Base-by-base conservation (phyloP, 2,888 invertebrate species). In the Agrochola circellaris region DNA sequence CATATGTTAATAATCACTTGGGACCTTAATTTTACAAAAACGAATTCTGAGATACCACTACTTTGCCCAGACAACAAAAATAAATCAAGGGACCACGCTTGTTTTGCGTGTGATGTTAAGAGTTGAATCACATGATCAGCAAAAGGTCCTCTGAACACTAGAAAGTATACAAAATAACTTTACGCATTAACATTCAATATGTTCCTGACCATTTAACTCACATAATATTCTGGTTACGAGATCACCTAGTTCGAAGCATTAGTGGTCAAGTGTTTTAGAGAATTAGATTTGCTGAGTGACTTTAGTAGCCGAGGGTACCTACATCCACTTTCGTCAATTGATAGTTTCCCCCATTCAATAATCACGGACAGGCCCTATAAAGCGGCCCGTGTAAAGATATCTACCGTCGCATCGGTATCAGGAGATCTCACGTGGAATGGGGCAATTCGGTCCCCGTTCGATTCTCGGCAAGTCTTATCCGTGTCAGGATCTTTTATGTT, bases 361-460 rank as follows among this genome's bases (percentile, higher is more conserved):
- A 85, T 73, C 75, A 62, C 15, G 60, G 61, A 67, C 62, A 73
- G 42, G 73, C 11, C 45, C 72, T 34, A 61, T 74, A 81, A 77
- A 77, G 66, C 76, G 79, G 79, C 70, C 67, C 79, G 77, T 84
- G 86, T 88, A 86, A 79, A 88, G 88, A 85, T 86, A 85, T 84
- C 84, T 66, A 70, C 69, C 58, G 70, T 71, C 80, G 75, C 81
- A 70, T 84, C 75, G 73, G 75, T 87, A 87, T 86, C 89, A 74
- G 64, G 34, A n/a, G 76, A 90, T 90, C 89, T 90, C 87, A 77
- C 86, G 81, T 88, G 90, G 89, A 83, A 86, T 78, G 86, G 79
- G 85, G 86, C 86, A 85, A 87, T 88, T 86, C 73, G 73, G 87
- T 77, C 79, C 82, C 76, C 69, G 87, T 88, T 89, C 87, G 89